phyloP scores from a whole-genome alignment of 2,888 invertebrate genomes.

The Acronicta alni region DNA sequence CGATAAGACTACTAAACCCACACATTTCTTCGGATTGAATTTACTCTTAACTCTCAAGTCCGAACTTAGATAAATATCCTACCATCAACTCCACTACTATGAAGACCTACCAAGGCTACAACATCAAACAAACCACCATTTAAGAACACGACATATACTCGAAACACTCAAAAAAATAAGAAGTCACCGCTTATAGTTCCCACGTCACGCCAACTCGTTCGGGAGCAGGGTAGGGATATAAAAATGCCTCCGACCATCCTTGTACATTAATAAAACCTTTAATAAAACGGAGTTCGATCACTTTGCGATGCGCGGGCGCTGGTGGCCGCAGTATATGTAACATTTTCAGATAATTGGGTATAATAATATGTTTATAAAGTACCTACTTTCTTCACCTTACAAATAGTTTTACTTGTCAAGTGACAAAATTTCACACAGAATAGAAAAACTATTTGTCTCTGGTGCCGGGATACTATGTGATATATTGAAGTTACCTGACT shows the following conservation, averaged over 20 bases:
- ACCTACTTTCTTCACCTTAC: too few relatives aligned
- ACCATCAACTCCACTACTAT: background rate
- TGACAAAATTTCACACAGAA: too few relatives aligned
- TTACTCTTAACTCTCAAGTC: too few relatives aligned
- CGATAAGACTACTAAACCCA: too few relatives aligned
- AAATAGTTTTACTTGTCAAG: too few relatives aligned
- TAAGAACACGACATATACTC: conserved; percentile 43
- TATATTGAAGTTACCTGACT: too few relatives aligned
- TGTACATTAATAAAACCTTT: conserved; percentile 84
- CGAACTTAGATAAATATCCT: background rate
- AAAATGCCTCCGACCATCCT: conserved; percentile 80
- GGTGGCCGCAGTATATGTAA: conserved; percentile 65
- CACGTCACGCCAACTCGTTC: conserved; percentile 73
- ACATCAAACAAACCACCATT: conserved; percentile 5
- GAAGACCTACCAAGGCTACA: background rate
- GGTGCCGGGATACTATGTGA: too few relatives aligned
- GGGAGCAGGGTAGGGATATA: conserved; percentile 77
- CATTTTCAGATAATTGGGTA: conserved; percentile 51
- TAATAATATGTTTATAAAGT: background rate
- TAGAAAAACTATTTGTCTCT: too few relatives aligned
- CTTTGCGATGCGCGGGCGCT: conserved; percentile 81
- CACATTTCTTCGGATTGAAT: too few relatives aligned
- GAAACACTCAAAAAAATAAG: conserved; percentile 68
- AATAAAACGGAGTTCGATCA: conserved; percentile 81
- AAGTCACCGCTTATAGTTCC: conserved; percentile 80